Base-by-base conservation (phyloP, 1,140 invertebrate genomes). In the Ceratoteleas bidentatus region DNA sequence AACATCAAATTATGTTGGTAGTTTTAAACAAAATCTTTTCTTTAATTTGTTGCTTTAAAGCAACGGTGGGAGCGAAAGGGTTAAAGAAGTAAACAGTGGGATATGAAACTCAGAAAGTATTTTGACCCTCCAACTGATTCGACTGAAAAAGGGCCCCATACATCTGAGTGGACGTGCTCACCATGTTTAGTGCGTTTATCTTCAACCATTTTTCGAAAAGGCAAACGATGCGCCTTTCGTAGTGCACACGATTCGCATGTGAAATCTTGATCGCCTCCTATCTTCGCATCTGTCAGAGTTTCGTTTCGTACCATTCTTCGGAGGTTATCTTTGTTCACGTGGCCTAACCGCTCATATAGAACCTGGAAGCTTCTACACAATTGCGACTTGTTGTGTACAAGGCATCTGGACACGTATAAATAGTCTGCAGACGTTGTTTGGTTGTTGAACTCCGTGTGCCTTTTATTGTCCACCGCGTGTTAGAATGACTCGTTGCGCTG, bases 171-270 rank as follows among this genome's bases (percentile, higher is more conserved):
- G 45, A 76, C 65, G 3, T 54, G 54, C 33, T 81, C 66, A 4
- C 72, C 79, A 0, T 36, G 32, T 45, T 53, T 0, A 36, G 34
- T 52, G 2, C n/a, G 36, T 9, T 61, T 50, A 4, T 60, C 50
- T 7, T 40, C 24, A 8, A 45, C 11, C 3, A 5, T 6, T 32
- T 70, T 64, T 2, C 24, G 38, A 13, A 75, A 81, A 0, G 60
- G 38, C 0, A 70, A 33, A 8, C 70, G 43, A 60, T 70, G 72
- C 3, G 36, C 33, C 40, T 81, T 81, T 45, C 88, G 87, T 61
- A 86, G 83, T 38, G 76, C 79, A 85, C 87, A 90, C 6, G 75
- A 70, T 56, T 91, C 88, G 87, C 90, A 90, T 0, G 78, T 69
- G 10, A 83, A 83, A 6, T 66, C 14, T 0, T 73, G 36, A 0